Evolutionary conservation across 37 sponge, comb jelly and placozoan genomes (phyloP), one percentile per base, ranked within the genome.

Genomic region (Oscarella lobularis): DNA sequence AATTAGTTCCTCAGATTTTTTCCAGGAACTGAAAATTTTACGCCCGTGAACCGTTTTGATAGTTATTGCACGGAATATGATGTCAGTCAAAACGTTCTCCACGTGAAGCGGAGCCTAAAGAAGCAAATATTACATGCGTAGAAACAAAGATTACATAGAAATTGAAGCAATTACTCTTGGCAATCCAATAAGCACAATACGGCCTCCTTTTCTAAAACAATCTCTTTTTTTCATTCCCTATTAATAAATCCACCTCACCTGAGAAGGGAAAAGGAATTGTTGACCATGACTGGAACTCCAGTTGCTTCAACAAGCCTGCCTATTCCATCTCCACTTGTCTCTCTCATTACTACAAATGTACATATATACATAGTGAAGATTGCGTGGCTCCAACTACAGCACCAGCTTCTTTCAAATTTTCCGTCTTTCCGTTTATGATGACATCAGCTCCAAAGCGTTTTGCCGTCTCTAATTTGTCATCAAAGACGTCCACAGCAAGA

Each of bases 1-100:
- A 4, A 87, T 37, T 33, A 90, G 66, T 36, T 55, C 72, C 72
- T 93, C 94, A 3, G 83, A 80, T 66, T 93, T 70, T 41, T 82
- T 81, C 94, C 94, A 93, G 27, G 89, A 82, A 75, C 82, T 82
- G 33, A 93, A 93, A 38, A 93, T 86, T 82, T 89, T 89, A 41
- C 94, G 72, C 1, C 94, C 94, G 69, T 93, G 89, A 14, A 93
- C 83, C 3, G 94, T 85, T 72, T 85, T 88, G 33, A 93, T 69
- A 35, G 89, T 89, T 4, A 93, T 38, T 3, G 86, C 84, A 65
- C 86, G 86, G 70, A 83, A 89, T 33, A 93, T 38, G 3, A 93
- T 54, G 60, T 89, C 77, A 4, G 75, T 67, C 9, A 93, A 67
- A 39, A 88, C 88, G 3, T 81, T 70, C 71, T 93, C 88, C 20